Percentiles rank a stretch among this genome's conserved stretches.
These are phyloP conservation scores for Athalia cordata DNA, from an alignment of 2,888 invertebrate species.

Conservation along the genomic window DNA sequence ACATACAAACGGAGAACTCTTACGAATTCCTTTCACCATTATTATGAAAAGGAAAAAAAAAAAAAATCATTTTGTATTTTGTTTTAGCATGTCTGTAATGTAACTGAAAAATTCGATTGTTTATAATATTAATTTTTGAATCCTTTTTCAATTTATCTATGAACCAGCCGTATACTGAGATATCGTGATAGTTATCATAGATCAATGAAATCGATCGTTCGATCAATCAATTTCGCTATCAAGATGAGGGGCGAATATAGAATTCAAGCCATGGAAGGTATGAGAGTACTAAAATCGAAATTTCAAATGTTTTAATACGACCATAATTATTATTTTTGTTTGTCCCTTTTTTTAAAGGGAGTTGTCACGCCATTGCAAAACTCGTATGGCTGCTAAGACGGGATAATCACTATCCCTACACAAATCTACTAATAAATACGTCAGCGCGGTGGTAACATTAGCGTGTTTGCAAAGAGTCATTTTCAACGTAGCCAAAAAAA, in stretches of 20 bases:
- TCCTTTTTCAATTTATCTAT: too few relatives aligned
- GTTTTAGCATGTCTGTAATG: too few relatives aligned
- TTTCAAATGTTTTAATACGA: background rate
- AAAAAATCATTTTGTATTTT: too few relatives aligned
- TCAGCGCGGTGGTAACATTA: slow-evolving; percentile 9
- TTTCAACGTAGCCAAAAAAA: slow-evolving; percentile 1
- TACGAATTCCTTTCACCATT: too few relatives aligned
- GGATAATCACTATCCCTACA: slow-evolving; percentile 41
- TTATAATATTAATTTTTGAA: too few relatives aligned
- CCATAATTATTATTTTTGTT: too few relatives aligned
- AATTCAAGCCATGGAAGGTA: background rate
- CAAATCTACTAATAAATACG: slow-evolving; percentile 41
- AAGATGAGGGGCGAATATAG: background rate
- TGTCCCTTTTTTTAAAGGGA: slow-evolving; percentile 6
- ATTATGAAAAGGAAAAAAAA: too few relatives aligned
- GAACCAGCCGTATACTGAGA: background rate
- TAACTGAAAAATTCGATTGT: too few relatives aligned
- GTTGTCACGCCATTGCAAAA: slow-evolving; percentile 27
- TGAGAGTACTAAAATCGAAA: background rate
- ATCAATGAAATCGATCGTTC: slow-evolving; percentile 4
- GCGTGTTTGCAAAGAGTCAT: slow-evolving; percentile 11
- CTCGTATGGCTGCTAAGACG: slow-evolving; percentile 40
- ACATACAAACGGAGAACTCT: too few relatives aligned
- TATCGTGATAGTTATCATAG: slow-evolving; percentile 4
- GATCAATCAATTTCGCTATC: slow-evolving; percentile 8